A percentile compares a stretch with the other conserved stretches of the same genome.
Evolutionary conservation across 2,113 vertebrate genomes (phyloP).

Genomic region (Sarotherodon lohbergeri): DNA sequence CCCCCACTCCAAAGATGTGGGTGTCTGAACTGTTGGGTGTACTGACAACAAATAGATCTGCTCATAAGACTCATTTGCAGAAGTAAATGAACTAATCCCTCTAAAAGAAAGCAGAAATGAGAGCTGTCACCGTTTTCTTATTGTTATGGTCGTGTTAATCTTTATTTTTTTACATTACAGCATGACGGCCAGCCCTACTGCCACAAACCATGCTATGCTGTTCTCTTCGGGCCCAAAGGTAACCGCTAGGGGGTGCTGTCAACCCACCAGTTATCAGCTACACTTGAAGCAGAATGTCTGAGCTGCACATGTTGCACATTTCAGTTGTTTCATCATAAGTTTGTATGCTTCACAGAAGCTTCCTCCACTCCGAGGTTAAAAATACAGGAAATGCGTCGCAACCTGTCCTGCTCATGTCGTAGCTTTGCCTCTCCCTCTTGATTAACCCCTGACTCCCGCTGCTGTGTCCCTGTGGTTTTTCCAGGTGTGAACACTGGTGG

Average conservation of each 20-base stretch:
- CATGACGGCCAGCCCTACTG: conserved; percentile 86
- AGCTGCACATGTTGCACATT: neutral
- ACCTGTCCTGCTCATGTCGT: neutral
- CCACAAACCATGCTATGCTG: conserved; percentile 90
- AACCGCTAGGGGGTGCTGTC: conserved; percentile 72
- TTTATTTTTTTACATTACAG: conserved; percentile 80
- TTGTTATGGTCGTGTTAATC: neutral
- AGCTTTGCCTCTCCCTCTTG: neutral
- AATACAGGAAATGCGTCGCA: neutral
- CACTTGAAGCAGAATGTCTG: conserved; percentile 45
- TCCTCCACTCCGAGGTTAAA: neutral
- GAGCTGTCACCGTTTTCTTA: neutral
- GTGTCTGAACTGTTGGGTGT: neutral
- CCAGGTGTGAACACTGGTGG: conserved; percentile 96
- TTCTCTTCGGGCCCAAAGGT: conserved; percentile 96
- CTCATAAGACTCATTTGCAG: neutral
- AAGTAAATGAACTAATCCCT: neutral
- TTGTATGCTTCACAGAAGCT: neutral
- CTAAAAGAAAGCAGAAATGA: neutral
- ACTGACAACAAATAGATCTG: neutral
- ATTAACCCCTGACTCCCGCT: neutral
- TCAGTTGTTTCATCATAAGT: conserved; percentile 2
- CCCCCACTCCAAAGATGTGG: neutral
- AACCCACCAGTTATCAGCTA: conserved; percentile 21
- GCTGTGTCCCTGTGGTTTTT: conserved; percentile 43